These are phyloP conservation scores for Musca vetustissima DNA, from an alignment of 1,140 invertebrate genomes.

Conservation along the genomic window DNA sequence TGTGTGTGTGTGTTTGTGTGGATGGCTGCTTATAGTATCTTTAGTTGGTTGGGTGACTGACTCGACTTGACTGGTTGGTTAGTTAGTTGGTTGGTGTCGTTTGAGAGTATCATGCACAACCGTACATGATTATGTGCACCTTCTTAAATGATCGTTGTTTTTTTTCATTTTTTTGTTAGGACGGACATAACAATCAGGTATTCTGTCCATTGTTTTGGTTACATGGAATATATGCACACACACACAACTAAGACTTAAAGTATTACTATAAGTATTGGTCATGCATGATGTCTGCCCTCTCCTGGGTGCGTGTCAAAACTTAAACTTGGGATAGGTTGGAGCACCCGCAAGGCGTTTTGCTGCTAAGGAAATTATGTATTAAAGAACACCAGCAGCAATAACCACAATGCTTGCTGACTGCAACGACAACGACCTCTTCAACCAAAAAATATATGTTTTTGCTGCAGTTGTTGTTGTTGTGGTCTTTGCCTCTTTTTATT, in stretches of 20 bases:
- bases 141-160: too few species aligned
- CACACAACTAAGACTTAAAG: not conserved
- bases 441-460: not conserved
- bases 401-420: not conserved
- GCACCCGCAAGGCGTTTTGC: conserved; percentile 26
- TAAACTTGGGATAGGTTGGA: conserved; percentile 29
- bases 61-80: too few species aligned
- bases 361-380: conserved; percentile 19
- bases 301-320: conserved; percentile 28
- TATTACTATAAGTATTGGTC: not conserved
- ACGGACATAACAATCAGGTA: not conserved
- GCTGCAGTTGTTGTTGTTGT: not conserved
- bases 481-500: not conserved
- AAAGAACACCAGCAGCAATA: not conserved
- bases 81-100: too few species aligned
- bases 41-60: too few species aligned
- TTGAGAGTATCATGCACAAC: too few species aligned
- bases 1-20: too few species aligned
- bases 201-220: not conserved
- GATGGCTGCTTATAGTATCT: too few species aligned
- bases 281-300: not conserved
- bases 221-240: not conserved
- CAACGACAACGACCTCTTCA: not conserved
- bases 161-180: too few species aligned
- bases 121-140: too few species aligned